phyloP scores from a whole-genome alignment of 2,113 vertebrate species.

The Zosterops lateralis region DNA sequence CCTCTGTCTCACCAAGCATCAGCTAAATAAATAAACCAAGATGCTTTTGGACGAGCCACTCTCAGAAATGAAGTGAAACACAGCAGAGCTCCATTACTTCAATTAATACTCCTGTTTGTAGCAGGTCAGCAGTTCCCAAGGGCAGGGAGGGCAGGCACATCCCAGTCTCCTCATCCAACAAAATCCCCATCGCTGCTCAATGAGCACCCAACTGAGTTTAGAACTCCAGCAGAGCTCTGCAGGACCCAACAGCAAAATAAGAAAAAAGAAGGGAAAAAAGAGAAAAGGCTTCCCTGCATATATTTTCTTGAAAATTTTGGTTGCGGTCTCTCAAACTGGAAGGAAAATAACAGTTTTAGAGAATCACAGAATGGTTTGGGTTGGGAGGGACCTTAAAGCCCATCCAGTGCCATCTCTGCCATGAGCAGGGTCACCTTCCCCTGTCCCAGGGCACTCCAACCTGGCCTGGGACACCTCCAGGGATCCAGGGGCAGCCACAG shows the following conservation, averaged over 20 bases:
- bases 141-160: not conserved
- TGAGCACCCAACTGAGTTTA: not conserved
- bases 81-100: conserved; percentile 8
- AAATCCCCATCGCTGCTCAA: rapidly evolving
- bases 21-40: not conserved
- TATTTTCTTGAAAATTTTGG: not conserved
- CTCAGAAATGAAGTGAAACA: not conserved
- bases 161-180: not conserved
- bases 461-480: not conserved
- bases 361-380: not conserved
- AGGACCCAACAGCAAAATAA: rapidly evolving
- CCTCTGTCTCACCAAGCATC: not conserved
- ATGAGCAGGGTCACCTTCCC: not conserved
- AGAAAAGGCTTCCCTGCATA: not conserved
- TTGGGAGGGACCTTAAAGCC: not conserved
- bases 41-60: not conserved
- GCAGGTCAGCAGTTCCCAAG: conserved; percentile 44
- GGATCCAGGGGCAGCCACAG: not conserved
- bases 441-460: not conserved
- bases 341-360: not conserved
- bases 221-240: not conserved
- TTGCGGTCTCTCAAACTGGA: not conserved
- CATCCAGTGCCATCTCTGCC: too few relatives aligned
- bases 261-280: rapidly evolving
- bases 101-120: not conserved